phyloP scores from a whole-genome alignment of 2,888 invertebrate species.

The Sialis lutaria region DNA sequence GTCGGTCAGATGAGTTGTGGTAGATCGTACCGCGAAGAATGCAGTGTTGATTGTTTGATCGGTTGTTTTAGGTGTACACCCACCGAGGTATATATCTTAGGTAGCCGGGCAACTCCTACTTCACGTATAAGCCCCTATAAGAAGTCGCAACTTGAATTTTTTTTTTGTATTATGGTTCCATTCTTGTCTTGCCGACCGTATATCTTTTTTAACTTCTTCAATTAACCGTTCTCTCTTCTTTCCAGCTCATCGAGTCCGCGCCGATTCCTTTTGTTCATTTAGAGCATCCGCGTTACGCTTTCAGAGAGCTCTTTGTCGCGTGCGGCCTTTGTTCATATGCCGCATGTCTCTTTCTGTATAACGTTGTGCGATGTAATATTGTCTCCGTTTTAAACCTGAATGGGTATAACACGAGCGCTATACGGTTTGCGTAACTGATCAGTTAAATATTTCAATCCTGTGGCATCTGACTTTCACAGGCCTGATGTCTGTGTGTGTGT shows the following conservation, averaged over 20 bases:
- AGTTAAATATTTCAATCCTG: slow-evolving; percentile 2
- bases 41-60: neutral
- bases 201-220: slow-evolving; percentile 1
- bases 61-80: slow-evolving; percentile 1
- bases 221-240: neutral
- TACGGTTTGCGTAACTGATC: neutral
- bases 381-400: neutral
- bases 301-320: neutral
- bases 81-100: neutral
- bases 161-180: neutral
- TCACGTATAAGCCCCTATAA: slow-evolving; percentile 1
- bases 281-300: slow-evolving; percentile 1
- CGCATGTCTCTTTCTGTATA: neutral
- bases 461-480: slow-evolving; percentile 2
- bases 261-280: neutral
- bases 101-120: slow-evolving; percentile 2
- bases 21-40: too few species aligned
- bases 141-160: slow-evolving; percentile 2
- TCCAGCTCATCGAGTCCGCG: neutral
- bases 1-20: too few species aligned
- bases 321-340: neutral
- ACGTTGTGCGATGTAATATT: neutral
- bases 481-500: neutral
- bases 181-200: neutral
- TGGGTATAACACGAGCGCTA: neutral